phyloP scores from a whole-genome alignment of 2,797 vertebrate genomes.

The Poeciliopsis paucimaculata region DNA sequence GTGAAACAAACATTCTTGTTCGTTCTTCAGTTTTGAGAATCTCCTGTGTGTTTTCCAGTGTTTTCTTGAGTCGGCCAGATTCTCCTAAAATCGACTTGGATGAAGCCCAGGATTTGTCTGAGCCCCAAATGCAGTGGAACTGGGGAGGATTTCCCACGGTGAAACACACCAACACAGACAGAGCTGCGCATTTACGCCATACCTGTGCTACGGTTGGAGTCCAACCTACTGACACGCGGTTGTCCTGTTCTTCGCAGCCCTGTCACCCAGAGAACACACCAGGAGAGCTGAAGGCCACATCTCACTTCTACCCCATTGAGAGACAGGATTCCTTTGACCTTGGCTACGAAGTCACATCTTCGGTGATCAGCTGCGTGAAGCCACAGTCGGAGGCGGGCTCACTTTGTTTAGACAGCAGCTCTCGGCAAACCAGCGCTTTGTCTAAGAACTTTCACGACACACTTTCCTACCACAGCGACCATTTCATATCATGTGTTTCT shows the following conservation, averaged over 20 bases:
- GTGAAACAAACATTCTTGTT: slow-evolving; percentile 1
- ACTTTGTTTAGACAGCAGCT: slow-evolving; percentile 31
- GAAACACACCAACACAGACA: neutral
- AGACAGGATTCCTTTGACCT: slow-evolving; percentile 80
- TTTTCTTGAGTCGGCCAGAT: slow-evolving; percentile 63
- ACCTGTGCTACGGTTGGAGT: neutral
- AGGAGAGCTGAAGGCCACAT: slow-evolving; percentile 54
- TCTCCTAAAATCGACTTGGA: slow-evolving; percentile 92
- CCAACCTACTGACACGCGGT: neutral
- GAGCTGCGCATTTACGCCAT: neutral
- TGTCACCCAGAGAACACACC: slow-evolving; percentile 65
- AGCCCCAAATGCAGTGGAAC: slow-evolving; percentile 89
- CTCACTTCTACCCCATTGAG: slow-evolving; percentile 80
- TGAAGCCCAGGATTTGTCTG: slow-evolving; percentile 76
- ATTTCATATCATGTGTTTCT: slow-evolving; percentile 21
- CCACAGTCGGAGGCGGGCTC: slow-evolving; percentile 72
- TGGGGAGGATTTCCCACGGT: slow-evolving; percentile 90
- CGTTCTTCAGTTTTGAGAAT: neutral
- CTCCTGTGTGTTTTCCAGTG: slow-evolving; percentile 50
- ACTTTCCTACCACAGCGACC: slow-evolving; percentile 42
- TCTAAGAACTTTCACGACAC: slow-evolving; percentile 21
- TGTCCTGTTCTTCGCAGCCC: slow-evolving; percentile 56
- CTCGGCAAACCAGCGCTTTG: slow-evolving; percentile 9
- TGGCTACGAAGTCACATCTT: slow-evolving; percentile 27
- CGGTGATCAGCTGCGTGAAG: slow-evolving; percentile 60